Percentiles rank a stretch among this genome's conserved stretches.
phyloP scores from a whole-genome alignment of 2,797 vertebrate genomes.

The Apogon talboti region DNA sequence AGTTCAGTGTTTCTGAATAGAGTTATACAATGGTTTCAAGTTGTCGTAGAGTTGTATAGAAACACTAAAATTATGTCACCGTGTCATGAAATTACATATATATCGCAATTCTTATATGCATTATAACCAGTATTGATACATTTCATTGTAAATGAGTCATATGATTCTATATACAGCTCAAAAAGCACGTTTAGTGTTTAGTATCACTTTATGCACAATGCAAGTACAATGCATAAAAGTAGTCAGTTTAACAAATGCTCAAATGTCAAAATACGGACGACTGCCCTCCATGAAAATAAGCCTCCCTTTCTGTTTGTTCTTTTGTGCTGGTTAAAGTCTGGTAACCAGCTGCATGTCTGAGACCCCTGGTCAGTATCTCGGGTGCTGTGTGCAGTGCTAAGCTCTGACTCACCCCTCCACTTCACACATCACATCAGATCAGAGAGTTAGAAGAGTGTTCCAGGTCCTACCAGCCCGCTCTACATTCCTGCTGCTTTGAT shows the following conservation, averaged over 20 bases:
- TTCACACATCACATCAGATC: slow-evolving; percentile 80
- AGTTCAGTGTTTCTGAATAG: too few relatives aligned
- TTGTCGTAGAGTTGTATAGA: too few relatives aligned
- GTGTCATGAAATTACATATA: too few relatives aligned
- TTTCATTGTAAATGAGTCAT: too few relatives aligned
- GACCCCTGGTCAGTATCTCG: slow-evolving; percentile 66
- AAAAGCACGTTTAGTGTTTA: too few relatives aligned
- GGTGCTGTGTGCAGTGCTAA: slow-evolving; percentile 60
- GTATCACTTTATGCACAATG: too few relatives aligned
- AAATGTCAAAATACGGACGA: slow-evolving; percentile 41
- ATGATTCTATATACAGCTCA: too few relatives aligned
- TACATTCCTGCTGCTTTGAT: slow-evolving; percentile 86
- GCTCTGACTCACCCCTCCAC: slow-evolving; percentile 70
- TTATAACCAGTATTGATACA: too few relatives aligned
- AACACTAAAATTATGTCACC: too few relatives aligned
- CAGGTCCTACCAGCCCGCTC: slow-evolving; percentile 76
- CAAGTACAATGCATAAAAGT: too few relatives aligned
- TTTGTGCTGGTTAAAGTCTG: slow-evolving; percentile 46
- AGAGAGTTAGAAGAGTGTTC: slow-evolving; percentile 72
- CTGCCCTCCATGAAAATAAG: slow-evolving; percentile 20
- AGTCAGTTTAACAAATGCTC: slow-evolving; percentile 22
- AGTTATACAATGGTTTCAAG: too few relatives aligned
- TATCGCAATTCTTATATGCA: too few relatives aligned
- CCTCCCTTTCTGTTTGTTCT: slow-evolving; percentile 1
- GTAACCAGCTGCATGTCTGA: slow-evolving; percentile 59